Conservation (phyloP, 2,113 vertebrate genomes). For the Cyanoliseus patagonus region DNA sequence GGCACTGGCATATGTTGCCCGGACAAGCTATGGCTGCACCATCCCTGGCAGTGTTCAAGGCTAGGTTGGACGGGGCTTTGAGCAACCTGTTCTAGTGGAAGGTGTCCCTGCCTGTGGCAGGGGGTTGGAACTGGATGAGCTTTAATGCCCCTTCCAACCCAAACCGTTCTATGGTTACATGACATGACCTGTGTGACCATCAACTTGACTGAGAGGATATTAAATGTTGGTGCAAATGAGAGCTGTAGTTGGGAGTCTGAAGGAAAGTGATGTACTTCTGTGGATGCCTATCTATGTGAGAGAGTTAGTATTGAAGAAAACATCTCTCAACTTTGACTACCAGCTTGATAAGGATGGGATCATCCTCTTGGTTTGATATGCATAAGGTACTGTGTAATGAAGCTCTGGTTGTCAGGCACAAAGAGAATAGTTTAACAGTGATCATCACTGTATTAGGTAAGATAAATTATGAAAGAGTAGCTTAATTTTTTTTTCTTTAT, state of each 20-base stretch:
- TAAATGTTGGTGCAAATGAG: neutral
- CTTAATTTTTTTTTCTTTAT: neutral
- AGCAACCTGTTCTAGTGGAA: neutral
- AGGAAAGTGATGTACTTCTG: neutral
- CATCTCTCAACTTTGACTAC: neutral
- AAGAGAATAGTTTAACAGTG: neutral
- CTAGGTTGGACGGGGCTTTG: neutral
- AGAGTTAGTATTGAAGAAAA: neutral
- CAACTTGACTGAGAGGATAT: neutral
- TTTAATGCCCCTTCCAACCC: neutral
- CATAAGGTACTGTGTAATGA: neutral
- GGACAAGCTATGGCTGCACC: neutral
- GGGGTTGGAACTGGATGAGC: neutral
- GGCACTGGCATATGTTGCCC: neutral
- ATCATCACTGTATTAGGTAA: neutral
- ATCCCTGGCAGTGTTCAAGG: neutral
- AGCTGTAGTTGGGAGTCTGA: neutral
- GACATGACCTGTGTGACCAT: neutral
- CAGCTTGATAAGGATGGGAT: neutral
- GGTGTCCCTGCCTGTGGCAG: neutral
- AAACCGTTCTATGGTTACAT: neutral
- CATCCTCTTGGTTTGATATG: neutral
- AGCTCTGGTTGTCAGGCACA: neutral
- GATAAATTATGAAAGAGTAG: neutral
- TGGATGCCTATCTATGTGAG: neutral